Evolutionary conservation across 1,140 invertebrate species (phyloP), one percentile per base, ranked within the genome.

Genomic region (Neotoxoptera formosana): DNA sequence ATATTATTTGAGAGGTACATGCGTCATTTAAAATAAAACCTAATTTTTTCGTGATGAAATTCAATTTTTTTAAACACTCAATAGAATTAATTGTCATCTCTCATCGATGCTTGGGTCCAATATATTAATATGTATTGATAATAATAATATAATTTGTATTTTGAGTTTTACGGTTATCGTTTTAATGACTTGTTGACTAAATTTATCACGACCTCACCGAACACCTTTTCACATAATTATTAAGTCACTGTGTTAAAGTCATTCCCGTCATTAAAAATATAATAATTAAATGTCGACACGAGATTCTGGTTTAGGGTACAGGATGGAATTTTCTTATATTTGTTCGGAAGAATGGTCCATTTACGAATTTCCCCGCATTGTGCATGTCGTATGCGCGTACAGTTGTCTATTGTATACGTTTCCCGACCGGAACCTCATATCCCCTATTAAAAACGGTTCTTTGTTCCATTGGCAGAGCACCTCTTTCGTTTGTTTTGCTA

Each of bases 351-450:
- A 36, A 83, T 83, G 81, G 81, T 36, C 36, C 8, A 83, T 36
- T 83, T 36, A 34, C 34, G 20, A 83, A 83, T 83, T 41, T 83
- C 81, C 21, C 34, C 36, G 34, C 17, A 83, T 21, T 83, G 2
- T 41, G 36, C 36, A 83, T 83, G 21, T 41, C 60, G n/a, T n/a
- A 76, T 76, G 9, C 8, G 7, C 36, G 36, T 41, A 83, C 41
- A 41, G 81, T 83, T 23, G 20, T 83, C 81, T 83, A 83, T 83
- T 83, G 81, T 83, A 76, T 76, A 83, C 81, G 34, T 83, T 83
- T 83, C 36, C 81, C 36, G 81, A 83, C 36, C 34, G 83, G 23
- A 84, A 84, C 83, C 9, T 20, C 3, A 84, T 20, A 84, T 25
- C 36, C 34, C 41, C 83, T 11, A 41, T 41, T 41, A 41, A 84